These are phyloP conservation scores for Pipa parva DNA, from an alignment of 2,113 vertebrate species.

Conservation along the genomic window DNA sequence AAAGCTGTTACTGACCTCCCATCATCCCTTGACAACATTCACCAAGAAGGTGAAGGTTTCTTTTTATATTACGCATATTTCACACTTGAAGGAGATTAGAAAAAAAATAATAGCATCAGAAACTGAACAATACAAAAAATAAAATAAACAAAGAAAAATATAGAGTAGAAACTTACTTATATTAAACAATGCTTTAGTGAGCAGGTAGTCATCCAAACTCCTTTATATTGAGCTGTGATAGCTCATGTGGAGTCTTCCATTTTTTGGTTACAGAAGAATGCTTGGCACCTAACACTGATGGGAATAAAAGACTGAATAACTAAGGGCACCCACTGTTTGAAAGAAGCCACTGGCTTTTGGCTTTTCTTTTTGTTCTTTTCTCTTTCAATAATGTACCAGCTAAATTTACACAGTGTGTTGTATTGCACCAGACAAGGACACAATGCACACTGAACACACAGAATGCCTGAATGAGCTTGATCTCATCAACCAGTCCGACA, in stretches of 20 bases:
- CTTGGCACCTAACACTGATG: too few relatives aligned
- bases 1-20: too few relatives aligned
- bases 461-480: neutral
- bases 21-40: too few relatives aligned
- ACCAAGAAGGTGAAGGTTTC: too few relatives aligned
- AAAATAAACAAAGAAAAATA: too few relatives aligned
- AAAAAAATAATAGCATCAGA: too few relatives aligned
- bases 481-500: neutral
- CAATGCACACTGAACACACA: neutral
- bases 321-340: neutral
- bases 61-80: too few relatives aligned
- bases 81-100: too few relatives aligned
- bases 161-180: too few relatives aligned
- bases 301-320: neutral
- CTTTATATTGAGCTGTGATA: neutral
- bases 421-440: constrained; percentile 19
- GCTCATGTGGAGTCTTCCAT: neutral
- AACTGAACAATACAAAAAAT: too few relatives aligned
- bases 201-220: too few relatives aligned
- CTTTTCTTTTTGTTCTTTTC: neutral
- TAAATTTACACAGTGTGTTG: neutral
- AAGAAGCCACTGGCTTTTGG: constrained; percentile 2
- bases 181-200: too few relatives aligned
- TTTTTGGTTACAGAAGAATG: neutral
- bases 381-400: constrained; percentile 15